These are phyloP conservation scores for Alouatta palliata DNA, from an alignment of 2,113 vertebrate genomes.

Conservation along the genomic window DNA sequence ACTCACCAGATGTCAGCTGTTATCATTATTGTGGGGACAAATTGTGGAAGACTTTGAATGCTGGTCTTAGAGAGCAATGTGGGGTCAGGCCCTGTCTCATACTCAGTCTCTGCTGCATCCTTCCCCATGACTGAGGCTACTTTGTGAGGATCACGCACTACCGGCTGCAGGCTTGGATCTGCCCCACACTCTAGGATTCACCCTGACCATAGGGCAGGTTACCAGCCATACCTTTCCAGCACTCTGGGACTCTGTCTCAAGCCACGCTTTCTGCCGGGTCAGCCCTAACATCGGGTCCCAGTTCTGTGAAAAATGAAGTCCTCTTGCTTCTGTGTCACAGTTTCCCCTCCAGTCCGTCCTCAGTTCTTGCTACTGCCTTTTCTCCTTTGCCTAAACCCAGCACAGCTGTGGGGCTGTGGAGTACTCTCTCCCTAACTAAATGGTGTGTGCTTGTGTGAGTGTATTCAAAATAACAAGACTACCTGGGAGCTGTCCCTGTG, in stretches of 20 bases:
- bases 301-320: background rate
- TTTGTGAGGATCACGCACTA: background rate
- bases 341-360: background rate
- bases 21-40: background rate
- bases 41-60: background rate
- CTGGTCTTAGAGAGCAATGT: background rate
- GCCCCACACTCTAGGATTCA: background rate
- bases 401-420: background rate
- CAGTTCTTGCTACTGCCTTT: background rate
- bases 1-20: background rate
- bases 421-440: background rate
- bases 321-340: background rate
- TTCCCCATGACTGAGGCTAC: background rate
- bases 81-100: background rate
- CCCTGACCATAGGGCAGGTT: background rate
- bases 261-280: background rate
- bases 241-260: background rate
- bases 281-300: background rate
- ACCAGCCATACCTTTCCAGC: background rate
- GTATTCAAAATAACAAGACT: background rate
- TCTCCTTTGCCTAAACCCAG: background rate
- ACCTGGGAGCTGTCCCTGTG: background rate
- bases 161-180: background rate
- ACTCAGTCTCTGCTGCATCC: background rate
- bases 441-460: background rate